These are phyloP conservation scores for Lasioglossum calceatum DNA, from an alignment of 2,888 invertebrate genomes.

Conservation along the genomic window DNA sequence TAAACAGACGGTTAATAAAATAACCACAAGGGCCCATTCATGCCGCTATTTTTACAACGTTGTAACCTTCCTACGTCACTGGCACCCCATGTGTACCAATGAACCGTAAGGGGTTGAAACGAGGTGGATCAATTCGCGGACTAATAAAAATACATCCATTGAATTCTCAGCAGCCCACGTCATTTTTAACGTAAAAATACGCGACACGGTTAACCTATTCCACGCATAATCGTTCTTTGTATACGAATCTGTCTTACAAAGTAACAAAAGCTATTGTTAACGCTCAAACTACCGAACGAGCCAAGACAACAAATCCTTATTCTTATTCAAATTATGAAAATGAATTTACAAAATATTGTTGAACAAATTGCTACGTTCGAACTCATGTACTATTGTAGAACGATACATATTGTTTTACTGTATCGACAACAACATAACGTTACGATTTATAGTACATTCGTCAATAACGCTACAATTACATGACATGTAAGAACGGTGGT, in stretches of 20 bases:
- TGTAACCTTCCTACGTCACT: background rate
- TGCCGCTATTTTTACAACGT: background rate
- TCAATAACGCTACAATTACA: background rate
- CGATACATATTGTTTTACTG: background rate
- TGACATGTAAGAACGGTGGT: background rate
- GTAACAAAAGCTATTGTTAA: background rate
- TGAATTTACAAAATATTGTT: background rate
- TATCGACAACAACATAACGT: too few species aligned
- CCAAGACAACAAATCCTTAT: too few species aligned
- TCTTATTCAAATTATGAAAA: background rate
- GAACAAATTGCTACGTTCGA: background rate
- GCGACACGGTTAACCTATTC: background rate
- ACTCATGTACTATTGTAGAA: background rate
- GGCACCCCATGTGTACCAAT: background rate
- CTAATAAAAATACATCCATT: background rate
- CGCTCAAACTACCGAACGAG: background rate
- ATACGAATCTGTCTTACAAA: background rate
- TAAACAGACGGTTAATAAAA: background rate
- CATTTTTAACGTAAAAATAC: background rate
- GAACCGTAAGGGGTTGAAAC: background rate
- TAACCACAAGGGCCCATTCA: background rate
- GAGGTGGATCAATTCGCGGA: background rate
- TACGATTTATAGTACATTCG: too few species aligned
- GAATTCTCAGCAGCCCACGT: background rate
- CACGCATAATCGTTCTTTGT: background rate